Base-by-base conservation (phyloP, 1,140 invertebrate species). In the Tetragnatha versicolor region DNA sequence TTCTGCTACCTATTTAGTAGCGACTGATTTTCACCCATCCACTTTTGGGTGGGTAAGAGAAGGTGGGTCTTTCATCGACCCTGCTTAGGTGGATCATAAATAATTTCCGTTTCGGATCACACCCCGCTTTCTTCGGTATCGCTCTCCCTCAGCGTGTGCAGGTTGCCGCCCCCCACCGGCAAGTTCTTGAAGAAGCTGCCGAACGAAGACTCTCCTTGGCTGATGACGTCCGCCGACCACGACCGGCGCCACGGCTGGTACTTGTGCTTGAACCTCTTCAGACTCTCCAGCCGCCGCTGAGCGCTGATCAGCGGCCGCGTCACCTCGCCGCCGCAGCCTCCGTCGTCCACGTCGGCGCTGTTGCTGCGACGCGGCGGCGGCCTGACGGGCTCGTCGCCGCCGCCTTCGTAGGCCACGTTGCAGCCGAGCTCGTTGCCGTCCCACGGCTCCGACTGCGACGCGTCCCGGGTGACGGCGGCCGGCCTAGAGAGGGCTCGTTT, bases 101-200 rank as follows among this genome's bases (percentile, higher is more conserved):
- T n/a, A n/a, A n/a, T n/a, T n/a, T n/a, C n/a, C n/a, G n/a, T n/a
- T n/a, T n/a, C n/a, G n/a, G n/a, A 55, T 66, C 33, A 77, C 7
- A 79, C 63, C 14, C 47, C 76, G 61, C 76, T 79, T 60, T 79
- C 63, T 35, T 79, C 76, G 3, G 49, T 79, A 17, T 79, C 76
- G 9, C 37, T 68, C 60, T 79, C 76, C 12, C 25, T 69, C 17
- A 69, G 31, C 0, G 76, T 68, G 10, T 79, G 76, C 31, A 79
- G 53, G 3, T 42, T n/a, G 4, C 27, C n/a, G 10, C 14, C 42
- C 9, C 42, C 22, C 2, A 14, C 14, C n/a, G 60, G 47, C 3
- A 42, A 29, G n/a, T 17, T 33, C 0, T 12, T 10, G 37, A 79
- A 20, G 35, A 69, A 29, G 29, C 39, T 69, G 6, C 45, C 2